These are phyloP conservation scores for Pristionchus japonicus DNA, from an alignment of 2,888 invertebrate genomes.

Conservation along the genomic window DNA sequence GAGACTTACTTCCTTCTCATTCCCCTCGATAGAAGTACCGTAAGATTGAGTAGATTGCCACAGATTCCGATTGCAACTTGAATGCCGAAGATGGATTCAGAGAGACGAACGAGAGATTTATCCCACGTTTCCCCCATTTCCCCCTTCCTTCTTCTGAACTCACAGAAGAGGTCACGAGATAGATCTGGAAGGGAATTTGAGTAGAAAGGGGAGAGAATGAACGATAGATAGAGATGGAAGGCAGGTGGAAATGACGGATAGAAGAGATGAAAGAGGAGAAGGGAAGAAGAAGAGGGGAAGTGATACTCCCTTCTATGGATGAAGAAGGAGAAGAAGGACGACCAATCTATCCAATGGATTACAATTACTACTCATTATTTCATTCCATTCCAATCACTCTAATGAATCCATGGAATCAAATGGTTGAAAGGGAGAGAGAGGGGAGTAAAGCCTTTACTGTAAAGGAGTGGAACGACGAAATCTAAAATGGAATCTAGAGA, in stretches of 20 bases:
- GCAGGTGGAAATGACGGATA: constrained; percentile 41
- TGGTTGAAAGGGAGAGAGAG: neutral
- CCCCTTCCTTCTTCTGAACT: neutral
- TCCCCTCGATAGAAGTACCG: constrained; percentile 56
- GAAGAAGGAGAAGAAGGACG: constrained; percentile 15
- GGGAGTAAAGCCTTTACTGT: neutral
- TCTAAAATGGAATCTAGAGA: constrained; percentile 17
- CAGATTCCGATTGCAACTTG: constrained; percentile 56
- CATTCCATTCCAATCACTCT: neutral
- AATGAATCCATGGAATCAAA: constrained; percentile 29
- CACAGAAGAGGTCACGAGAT: neutral
- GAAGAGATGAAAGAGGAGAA: constrained; percentile 39
- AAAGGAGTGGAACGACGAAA: neutral
- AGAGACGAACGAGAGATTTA: constrained; percentile 48
- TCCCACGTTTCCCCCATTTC: constrained; percentile 19
- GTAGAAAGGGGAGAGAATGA: constrained; percentile 16
- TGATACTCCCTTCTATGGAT: constrained; percentile 17
- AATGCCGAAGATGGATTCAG: constrained; percentile 58
- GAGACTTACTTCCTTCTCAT: constrained; percentile 62
- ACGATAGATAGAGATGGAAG: constrained; percentile 15
- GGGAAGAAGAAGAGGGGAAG: constrained; percentile 18
- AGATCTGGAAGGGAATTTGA: constrained; percentile 5
- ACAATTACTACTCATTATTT: neutral
- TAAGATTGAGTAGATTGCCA: constrained; percentile 61
- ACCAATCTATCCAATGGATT: constrained; percentile 40